A percentile compares a stretch with the other conserved stretches of the same genome.
phyloP scores from a whole-genome alignment of 2,888 invertebrate genomes.

The Drosophila macrospina region DNA sequence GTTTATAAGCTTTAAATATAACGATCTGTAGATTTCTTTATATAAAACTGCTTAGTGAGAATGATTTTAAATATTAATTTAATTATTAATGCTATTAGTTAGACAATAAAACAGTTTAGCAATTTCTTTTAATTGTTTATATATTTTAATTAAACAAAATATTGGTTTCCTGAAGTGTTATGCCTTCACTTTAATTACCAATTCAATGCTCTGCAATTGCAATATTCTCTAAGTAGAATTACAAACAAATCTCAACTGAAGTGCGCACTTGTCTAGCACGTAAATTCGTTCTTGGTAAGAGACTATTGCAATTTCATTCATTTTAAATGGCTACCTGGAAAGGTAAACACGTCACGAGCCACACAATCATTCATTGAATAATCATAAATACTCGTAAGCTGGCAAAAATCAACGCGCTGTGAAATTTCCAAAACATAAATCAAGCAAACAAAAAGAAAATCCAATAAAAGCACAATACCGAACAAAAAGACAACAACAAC shows the following conservation, averaged over 20 bases:
- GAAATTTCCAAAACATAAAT: conserved; percentile 60
- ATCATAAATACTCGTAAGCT: conserved; percentile 28
- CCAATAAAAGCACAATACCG: conserved; percentile 37
- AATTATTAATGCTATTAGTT: too few relatives aligned
- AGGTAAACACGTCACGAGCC: conserved; percentile 32
- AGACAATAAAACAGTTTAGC: not conserved
- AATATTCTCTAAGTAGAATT: conserved; percentile 5
- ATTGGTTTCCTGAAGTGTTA: not conserved
- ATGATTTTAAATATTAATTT: too few relatives aligned
- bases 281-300: not conserved
- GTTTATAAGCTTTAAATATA: too few relatives aligned
- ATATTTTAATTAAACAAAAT: not conserved
- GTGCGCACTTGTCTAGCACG: conserved; percentile 7
- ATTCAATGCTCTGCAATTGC: not conserved
- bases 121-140: not conserved
- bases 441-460: conserved; percentile 70
- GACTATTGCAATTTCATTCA: conserved; percentile 63
- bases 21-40: too few relatives aligned
- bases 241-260: conserved; percentile 14
- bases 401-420: conserved; percentile 46
- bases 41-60: too few relatives aligned
- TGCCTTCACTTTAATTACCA: not conserved
- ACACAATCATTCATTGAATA: conserved; percentile 44
- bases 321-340: conserved; percentile 61
- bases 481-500: conserved; percentile 18